phyloP scores from a whole-genome alignment of 92 coral and sea anemone species.

The Actinostola sp. region DNA sequence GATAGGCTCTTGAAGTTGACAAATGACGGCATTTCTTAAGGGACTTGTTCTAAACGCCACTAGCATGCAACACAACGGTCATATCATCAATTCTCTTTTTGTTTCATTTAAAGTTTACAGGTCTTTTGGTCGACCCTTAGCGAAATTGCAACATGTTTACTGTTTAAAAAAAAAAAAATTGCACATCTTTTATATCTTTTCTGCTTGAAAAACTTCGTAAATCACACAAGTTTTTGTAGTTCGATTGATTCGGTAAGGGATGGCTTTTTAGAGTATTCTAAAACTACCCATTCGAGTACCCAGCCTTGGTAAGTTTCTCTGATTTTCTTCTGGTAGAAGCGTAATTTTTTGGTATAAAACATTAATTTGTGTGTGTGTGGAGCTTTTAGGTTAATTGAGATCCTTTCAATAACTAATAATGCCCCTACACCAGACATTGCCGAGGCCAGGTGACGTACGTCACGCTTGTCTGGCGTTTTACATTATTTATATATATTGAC shows the following conservation, averaged over 20 bases:
- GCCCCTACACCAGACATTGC: slow-evolving; percentile 86
- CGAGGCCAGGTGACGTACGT: slow-evolving; percentile 97
- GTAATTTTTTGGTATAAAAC: slow-evolving; percentile 68
- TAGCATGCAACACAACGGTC: slow-evolving; percentile 27
- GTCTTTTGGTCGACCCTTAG: slow-evolving; percentile 5
- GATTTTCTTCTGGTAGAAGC: slow-evolving; percentile 17
- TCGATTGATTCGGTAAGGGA: not conserved
- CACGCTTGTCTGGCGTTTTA: slow-evolving; percentile 99
- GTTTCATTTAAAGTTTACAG: slow-evolving; percentile 2
- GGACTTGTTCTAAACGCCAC: slow-evolving; percentile 6
- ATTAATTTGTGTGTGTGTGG: slow-evolving; percentile 68
- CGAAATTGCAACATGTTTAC: not conserved
- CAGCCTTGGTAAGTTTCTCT: not conserved
- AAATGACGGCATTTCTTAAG: slow-evolving; percentile 32
- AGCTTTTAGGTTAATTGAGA: slow-evolving; percentile 93
- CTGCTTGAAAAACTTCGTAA: too few relatives aligned
- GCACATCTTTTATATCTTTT: not conserved
- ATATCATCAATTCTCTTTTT: slow-evolving; percentile 16
- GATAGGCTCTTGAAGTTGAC: slow-evolving; percentile 38
- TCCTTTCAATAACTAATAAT: slow-evolving; percentile 93
- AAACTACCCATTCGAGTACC: slow-evolving; percentile 4
- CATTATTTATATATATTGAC: slow-evolving; percentile 88
- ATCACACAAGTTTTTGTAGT: not conserved
- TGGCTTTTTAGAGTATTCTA: not conserved
- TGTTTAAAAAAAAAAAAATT: slow-evolving; percentile 4